Evolutionary conservation across 2,888 invertebrate species (phyloP).

Genomic region (Alloscopus bannaensis): DNA sequence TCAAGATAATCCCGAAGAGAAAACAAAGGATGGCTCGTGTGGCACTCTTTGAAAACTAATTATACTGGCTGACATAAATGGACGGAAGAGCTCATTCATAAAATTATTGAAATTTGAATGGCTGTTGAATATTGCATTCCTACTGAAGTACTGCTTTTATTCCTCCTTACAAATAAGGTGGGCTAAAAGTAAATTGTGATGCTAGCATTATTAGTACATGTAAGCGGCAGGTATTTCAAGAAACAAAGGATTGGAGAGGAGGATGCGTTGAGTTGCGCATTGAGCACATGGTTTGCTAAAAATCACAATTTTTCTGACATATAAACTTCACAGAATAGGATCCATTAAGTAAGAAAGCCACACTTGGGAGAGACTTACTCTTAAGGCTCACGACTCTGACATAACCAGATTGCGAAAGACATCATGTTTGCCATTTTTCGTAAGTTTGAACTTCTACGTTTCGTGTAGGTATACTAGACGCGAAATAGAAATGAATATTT

Average conservation of each 20-base stretch:
- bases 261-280: constrained; percentile 21
- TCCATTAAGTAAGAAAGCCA: neutral
- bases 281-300: neutral
- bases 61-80: neutral
- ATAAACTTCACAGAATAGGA: neutral
- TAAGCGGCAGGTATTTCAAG: constrained; percentile 10
- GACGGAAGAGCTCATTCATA: no score
- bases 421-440: neutral
- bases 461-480: neutral
- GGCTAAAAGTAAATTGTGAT: no score
- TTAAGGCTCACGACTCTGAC: neutral
- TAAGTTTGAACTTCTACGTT: neutral
- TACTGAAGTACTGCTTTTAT: no score
- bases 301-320: neutral
- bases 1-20: constrained; percentile 27
- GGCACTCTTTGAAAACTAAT: constrained; percentile 12
- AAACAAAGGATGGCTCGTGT: constrained; percentile 25
- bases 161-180: no score
- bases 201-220: neutral
- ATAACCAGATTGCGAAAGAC: no score
- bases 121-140: no score
- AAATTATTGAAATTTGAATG: no score
- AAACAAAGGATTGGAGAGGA: constrained; percentile 18
- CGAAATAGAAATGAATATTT: neutral
- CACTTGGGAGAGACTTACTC: neutral